Evolutionary conservation across 2,797 vertebrate species (phyloP).

Genomic region (Triplophysa yarkandensis): DNA sequence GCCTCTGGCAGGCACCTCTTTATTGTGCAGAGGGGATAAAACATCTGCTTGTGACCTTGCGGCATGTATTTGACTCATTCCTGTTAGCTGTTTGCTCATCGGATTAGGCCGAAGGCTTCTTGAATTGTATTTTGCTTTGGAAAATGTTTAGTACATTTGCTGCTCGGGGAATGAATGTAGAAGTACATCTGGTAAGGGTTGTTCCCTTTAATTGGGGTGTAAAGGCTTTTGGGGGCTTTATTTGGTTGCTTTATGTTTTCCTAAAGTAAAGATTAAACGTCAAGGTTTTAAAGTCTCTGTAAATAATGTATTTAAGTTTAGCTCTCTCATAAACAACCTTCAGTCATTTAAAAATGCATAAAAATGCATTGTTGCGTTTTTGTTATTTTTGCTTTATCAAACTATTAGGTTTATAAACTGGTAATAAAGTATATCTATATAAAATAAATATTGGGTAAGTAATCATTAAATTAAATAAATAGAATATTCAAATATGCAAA

Average conservation of each 20-base stretch:
- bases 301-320: too few relatives aligned
- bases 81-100: constrained; percentile 28
- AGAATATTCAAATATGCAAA: too few relatives aligned
- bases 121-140: neutral
- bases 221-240: neutral
- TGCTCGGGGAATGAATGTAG: neutral
- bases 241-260: neutral
- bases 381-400: too few relatives aligned
- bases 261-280: too few relatives aligned
- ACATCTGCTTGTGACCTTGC: constrained; percentile 33
- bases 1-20: constrained; percentile 30
- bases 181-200: neutral
- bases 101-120: constrained; percentile 24
- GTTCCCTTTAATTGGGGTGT: neutral
- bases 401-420: too few relatives aligned
- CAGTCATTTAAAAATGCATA: too few relatives aligned
- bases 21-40: constrained; percentile 14
- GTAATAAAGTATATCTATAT: too few relatives aligned
- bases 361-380: too few relatives aligned
- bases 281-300: too few relatives aligned
- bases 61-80: constrained; percentile 16
- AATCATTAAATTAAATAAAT: too few relatives aligned
- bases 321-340: too few relatives aligned
- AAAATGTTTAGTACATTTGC: neutral
- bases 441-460: too few relatives aligned